Percentiles rank a stretch among this genome's conserved stretches.
Conservation (phyloP, 64 coral and sea anemone species). For the Porites australiensis region DNA sequence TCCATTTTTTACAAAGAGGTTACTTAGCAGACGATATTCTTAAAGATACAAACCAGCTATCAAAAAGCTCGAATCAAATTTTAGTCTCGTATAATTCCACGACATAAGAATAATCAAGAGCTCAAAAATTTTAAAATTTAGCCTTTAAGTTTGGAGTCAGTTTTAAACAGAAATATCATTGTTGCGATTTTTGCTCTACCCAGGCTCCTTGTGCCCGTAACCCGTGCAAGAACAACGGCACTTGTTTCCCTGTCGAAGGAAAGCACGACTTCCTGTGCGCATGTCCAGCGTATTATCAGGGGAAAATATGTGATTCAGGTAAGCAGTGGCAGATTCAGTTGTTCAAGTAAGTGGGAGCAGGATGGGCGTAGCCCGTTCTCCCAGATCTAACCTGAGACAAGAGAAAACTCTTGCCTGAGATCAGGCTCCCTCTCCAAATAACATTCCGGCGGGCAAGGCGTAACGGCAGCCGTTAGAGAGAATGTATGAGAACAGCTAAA, state of each 20-base stretch:
- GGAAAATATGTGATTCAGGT: neutral
- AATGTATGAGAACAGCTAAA: no score
- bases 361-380: neutral
- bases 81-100: no score
- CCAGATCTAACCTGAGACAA: neutral
- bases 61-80: no score
- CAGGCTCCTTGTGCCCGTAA: constrained; percentile 26
- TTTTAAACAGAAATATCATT: neutral
- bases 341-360: no score
- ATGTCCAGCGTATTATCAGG: neutral
- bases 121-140: neutral
- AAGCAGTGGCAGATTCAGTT: neutral
- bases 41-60: no score
- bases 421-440: no score
- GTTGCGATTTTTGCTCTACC: neutral
- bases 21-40: no score
- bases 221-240: constrained; percentile 35
- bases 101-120: no score
- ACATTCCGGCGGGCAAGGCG: no score
- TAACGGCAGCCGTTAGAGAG: neutral
- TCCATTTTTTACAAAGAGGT: no score
- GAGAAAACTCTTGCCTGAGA: no score
- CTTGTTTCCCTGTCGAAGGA: constrained; percentile 1
- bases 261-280: constrained; percentile 16
- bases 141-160: neutral